These are phyloP conservation scores for Onthophagus sagittarius DNA, from an alignment of 2,888 invertebrate genomes.

Conservation along the genomic window DNA sequence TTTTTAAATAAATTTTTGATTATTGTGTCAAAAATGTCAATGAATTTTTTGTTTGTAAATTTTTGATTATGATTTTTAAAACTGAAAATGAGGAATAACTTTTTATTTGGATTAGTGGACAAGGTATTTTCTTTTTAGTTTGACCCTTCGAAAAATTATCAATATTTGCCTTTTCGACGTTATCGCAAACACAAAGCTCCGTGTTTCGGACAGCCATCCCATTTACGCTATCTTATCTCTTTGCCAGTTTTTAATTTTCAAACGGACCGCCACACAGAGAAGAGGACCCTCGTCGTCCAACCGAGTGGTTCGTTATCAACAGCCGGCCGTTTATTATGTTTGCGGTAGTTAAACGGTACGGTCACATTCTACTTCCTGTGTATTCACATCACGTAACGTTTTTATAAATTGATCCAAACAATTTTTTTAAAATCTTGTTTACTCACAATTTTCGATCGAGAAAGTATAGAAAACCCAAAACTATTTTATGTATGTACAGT, in stretches of 20 bases:
- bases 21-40: neutral
- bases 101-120: neutral
- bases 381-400: neutral
- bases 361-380: neutral
- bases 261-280: slow-evolving; percentile 19
- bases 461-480: too few relatives aligned
- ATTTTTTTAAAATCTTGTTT: neutral
- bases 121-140: slow-evolving; percentile 27
- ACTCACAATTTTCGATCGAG: neutral
- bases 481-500: too few relatives aligned
- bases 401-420: neutral
- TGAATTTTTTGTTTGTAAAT: neutral
- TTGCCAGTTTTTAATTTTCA: slow-evolving; percentile 27
- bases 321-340: slow-evolving; percentile 6
- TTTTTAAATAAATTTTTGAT: too few relatives aligned
- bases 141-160: slow-evolving; percentile 37
- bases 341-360: slow-evolving; percentile 8
- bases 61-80: neutral
- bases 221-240: slow-evolving; percentile 40
- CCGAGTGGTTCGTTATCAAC: slow-evolving; percentile 3
- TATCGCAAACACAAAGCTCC: slow-evolving; percentile 32
- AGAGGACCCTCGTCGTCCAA: neutral
- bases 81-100: neutral
- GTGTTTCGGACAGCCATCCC: slow-evolving; percentile 40
- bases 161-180: slow-evolving; percentile 40